A percentile compares a stretch with the other conserved stretches of the same genome.
Evolutionary conservation across 2,888 invertebrate genomes (phyloP).

Genomic region (Lycia hirtaria): DNA sequence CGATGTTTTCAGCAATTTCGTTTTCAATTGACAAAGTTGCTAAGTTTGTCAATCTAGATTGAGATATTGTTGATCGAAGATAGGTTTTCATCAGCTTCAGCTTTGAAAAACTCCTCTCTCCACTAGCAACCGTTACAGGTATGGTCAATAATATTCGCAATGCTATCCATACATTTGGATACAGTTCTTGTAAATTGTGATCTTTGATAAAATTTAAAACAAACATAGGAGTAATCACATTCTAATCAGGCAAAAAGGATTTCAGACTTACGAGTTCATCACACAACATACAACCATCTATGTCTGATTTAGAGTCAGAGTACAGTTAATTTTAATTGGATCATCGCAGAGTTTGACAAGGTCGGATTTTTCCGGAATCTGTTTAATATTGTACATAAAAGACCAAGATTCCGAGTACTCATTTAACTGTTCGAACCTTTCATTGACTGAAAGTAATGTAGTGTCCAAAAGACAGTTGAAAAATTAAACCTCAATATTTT

Average conservation of each 20-base stretch:
- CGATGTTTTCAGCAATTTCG: no score
- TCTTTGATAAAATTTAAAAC: no score
- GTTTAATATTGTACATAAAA: conserved; percentile 41
- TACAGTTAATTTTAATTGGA: conserved; percentile 28
- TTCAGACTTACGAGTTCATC: conserved; percentile 28
- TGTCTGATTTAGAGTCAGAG: conserved; percentile 27
- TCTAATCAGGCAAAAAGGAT: conserved; percentile 6
- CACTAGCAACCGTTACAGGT: no score
- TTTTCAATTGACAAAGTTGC: no score
- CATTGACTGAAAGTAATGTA: conserved; percentile 40
- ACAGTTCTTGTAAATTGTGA: no score
- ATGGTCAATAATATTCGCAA: no score
- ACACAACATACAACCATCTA: conserved; percentile 29
- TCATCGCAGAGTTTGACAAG: conserved; percentile 38
- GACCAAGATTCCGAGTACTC: conserved; percentile 41
- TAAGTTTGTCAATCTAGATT: no score
- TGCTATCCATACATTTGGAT: no score
- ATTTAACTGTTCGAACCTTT: conserved; percentile 42
- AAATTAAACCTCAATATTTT: conserved; percentile 40
- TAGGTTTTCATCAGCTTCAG: no score
- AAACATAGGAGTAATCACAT: no score
- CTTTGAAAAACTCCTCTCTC: no score
- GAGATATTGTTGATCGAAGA: no score
- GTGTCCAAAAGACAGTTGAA: conserved; percentile 38
- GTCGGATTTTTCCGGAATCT: conserved; percentile 40